Evolutionary conservation across 2,888 invertebrate genomes (phyloP), one percentile per base, ranked within the genome.

Genomic region (Drosophila robusta): DNA sequence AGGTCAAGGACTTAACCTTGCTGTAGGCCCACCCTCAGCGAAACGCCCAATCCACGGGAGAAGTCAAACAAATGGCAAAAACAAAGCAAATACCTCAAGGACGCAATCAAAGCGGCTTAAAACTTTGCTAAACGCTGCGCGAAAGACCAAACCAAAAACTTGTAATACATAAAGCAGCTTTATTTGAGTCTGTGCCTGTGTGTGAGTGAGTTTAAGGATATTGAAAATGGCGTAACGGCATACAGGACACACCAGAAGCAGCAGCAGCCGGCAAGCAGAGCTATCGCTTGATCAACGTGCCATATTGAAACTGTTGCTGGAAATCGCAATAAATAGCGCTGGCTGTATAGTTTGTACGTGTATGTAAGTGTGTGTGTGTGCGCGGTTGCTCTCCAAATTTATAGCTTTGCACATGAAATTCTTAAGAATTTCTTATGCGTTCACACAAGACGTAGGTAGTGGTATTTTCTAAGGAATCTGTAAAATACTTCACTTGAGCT

Each of bases 291-390:
- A 75, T 78, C 78, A 64, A 52, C 39, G 51, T 38, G 57, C 67
- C 69, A 79, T 82, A 80, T 82, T 71, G 81, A 71, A 82, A 71
- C 81, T 80, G 78, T 80, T 78, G 70, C 78, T 78, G 62, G 58
- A 39, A 64, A 65, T 42, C 66, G 81, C 66, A 51, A 78, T 80
- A 80, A 82, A 87, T 72, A 84, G 68, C 65, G 55, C 50, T n/a
- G 11, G 3, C 26, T 34, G 32, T 14, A 12, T 34, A 34, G 34
- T 34, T 24, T 56, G 9, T 58, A 34, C 7, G 8, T 39, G 22
- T 29, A n/a, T 32, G 46, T 36, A 42, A 12, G 11, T 29, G 29
- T 61, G 47, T 39, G 51, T 76, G 70, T 26, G 34, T 54, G 24
- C 16, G 2, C 24, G 41, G 41, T 62, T 61, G 62, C 51, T 63